Evolutionary conservation across 2,888 invertebrate species (phyloP).

Genomic region (Patella caerulea): DNA sequence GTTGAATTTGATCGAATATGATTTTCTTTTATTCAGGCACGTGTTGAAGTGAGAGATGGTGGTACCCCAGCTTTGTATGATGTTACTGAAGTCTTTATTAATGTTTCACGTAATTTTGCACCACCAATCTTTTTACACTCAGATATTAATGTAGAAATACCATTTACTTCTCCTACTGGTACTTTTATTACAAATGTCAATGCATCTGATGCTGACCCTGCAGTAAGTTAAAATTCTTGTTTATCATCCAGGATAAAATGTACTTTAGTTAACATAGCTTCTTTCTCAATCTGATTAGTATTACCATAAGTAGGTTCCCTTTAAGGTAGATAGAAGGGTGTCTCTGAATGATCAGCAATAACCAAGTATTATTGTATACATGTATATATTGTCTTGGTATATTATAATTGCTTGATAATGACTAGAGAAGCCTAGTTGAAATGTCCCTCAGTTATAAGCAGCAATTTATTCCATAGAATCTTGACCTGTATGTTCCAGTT

Average conservation of each 20-base stretch:
- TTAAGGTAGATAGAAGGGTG: too few species aligned
- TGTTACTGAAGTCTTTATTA: conserved; percentile 39
- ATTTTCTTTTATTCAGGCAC: conserved; percentile 40
- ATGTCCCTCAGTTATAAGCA: too few species aligned
- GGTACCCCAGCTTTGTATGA: conserved; percentile 31
- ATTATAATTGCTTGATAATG: too few species aligned
- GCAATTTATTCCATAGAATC: too few species aligned
- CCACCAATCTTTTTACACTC: conserved; percentile 44
- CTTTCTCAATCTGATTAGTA: neutral
- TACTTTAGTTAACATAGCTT: neutral
- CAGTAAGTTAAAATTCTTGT: conserved; percentile 31
- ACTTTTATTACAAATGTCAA: conserved; percentile 29
- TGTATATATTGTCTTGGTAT: too few species aligned
- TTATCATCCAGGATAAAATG: neutral
- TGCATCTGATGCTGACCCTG: conserved; percentile 50
- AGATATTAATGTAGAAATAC: neutral
- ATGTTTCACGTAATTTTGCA: conserved; percentile 47
- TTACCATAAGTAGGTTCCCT: neutral
- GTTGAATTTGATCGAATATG: too few species aligned
- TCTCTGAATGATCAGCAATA: too few species aligned
- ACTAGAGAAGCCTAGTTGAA: too few species aligned
- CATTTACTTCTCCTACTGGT: neutral
- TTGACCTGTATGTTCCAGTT: too few species aligned
- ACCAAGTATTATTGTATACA: too few species aligned
- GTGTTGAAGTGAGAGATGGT: conserved; percentile 48